These are phyloP conservation scores for Melanogrammus aeglefinus DNA, from an alignment of 2,797 vertebrate species.

Conservation along the genomic window DNA sequence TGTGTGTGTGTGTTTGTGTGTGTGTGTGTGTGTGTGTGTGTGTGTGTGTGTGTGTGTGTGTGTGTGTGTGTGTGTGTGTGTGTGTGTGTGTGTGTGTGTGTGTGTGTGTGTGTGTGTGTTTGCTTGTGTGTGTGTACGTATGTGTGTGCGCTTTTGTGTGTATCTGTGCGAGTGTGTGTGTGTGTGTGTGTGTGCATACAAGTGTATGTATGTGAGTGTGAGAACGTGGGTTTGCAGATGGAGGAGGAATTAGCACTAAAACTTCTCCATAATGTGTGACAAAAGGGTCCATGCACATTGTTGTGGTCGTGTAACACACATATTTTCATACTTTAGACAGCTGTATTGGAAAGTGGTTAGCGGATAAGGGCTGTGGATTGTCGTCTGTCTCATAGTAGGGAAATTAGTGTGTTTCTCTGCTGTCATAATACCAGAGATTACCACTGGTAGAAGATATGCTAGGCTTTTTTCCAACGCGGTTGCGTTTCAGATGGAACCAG, in stretches of 20 bases:
- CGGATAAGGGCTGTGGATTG: neutral
- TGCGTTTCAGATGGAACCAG: neutral
- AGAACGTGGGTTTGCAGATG: constrained; percentile 53
- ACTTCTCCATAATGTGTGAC: neutral
- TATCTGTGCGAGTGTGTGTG: neutral
- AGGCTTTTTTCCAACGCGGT: neutral
- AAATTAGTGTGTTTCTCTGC: neutral
- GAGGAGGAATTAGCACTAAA: constrained; percentile 34
- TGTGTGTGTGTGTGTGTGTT: too few species aligned
- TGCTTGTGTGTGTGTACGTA: neutral
- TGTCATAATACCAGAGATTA: neutral
- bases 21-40: constrained; percentile 1
- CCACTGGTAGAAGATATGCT: neutral
- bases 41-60: neutral
- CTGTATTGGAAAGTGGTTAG: neutral
- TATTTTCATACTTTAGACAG: neutral
- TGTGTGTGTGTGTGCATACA: neutral
- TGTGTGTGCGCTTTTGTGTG: neutral
- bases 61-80: neutral
- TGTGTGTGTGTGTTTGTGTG: neutral
- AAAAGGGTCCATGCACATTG: neutral
- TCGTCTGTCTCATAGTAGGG: neutral
- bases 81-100: too few species aligned
- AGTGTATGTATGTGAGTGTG: neutral
- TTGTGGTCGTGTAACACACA: neutral